Evolutionary conservation across 1,140 invertebrate species (phyloP), one percentile per base, ranked within the genome.

Genomic region (Chrysoperla carnea): DNA sequence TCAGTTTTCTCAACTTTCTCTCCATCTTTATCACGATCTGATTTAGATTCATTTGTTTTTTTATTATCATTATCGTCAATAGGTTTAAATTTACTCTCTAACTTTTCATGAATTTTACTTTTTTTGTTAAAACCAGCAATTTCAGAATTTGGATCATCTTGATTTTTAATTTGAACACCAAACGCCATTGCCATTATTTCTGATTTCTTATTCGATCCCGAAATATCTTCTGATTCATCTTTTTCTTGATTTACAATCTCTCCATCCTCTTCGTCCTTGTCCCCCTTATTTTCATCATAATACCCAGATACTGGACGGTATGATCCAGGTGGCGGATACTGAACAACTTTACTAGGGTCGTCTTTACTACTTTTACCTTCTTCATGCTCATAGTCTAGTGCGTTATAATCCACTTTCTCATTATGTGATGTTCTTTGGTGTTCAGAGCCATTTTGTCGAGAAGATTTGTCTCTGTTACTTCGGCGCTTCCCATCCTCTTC

Each of bases 401-500:
- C 62, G 49, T 64, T 64, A 46, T 64, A 64, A 52, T 64, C 62
- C 1, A 64, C 48, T 36, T 50, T 52, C 50, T 53, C 11, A 17
- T n/a, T n/a, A 11, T 6, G 27, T 2, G 13, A 23, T n/a, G n/a
- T n/a, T 23, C 17, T 23, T 23, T 23, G 37, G 23, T 41, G 37
- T 38, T 39, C 31, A 23, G 17, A 23, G 5, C 17, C 17, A 35
- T 35, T 35, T 35, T 35, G 8, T 35, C 9, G 12, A 2, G 31
- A 35, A 35, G 12, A 35, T 35, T 35, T 35, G 6, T 35, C 12
- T 35, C 8, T 35, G 57, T 56, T 46, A 58, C 57, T 31, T 69
- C 61, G 2, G 52, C 41, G 6, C 41, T 60, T 58, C 33, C 68
- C 57, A 52, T 76, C 75, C 41, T 76, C 74, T 45, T 79, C 73